Percentiles rank a stretch among this genome's conserved stretches.
Evolutionary conservation across 2,888 invertebrate species (phyloP).

Genomic region (Eretmocerus hayati): DNA sequence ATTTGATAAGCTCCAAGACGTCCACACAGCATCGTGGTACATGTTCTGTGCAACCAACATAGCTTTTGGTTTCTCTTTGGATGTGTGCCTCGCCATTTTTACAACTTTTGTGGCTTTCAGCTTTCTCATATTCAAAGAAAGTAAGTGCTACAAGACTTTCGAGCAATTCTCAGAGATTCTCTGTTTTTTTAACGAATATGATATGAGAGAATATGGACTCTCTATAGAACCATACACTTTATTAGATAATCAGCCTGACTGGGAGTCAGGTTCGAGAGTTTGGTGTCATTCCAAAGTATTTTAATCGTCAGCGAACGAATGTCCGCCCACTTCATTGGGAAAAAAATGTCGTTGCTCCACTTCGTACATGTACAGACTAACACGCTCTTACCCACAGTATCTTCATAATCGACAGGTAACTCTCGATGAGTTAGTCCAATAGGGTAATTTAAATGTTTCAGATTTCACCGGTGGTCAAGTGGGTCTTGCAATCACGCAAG

Average conservation of each 20-base stretch:
- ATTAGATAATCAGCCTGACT: too few relatives aligned
- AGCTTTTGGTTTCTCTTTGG: constrained; percentile 52
- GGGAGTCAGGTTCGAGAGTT: too few relatives aligned
- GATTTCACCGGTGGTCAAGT: constrained; percentile 40
- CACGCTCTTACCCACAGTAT: background rate
- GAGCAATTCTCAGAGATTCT: background rate
- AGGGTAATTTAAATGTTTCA: constrained; percentile 9
- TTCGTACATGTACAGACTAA: too few relatives aligned
- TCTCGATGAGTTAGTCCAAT: background rate
- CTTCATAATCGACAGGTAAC: background rate
- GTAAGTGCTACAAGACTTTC: too few relatives aligned
- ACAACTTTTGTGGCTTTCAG: constrained; percentile 60
- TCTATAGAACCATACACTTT: background rate
- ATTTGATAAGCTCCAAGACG: constrained; percentile 55
- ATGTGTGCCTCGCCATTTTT: constrained; percentile 59
- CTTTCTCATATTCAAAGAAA: constrained; percentile 47
- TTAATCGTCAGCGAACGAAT: constrained; percentile 1
- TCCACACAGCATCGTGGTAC: constrained; percentile 47
- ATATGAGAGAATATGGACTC: background rate
- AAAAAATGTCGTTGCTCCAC: too few relatives aligned
- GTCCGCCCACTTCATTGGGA: too few relatives aligned
- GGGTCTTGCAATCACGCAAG: constrained; percentile 46
- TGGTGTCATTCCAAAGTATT: too few relatives aligned
- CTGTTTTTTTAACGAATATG: background rate
- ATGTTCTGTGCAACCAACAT: constrained; percentile 47